Conservation (phyloP, 2,113 vertebrate genomes). For the Capricornis sumatraensis region DNA sequence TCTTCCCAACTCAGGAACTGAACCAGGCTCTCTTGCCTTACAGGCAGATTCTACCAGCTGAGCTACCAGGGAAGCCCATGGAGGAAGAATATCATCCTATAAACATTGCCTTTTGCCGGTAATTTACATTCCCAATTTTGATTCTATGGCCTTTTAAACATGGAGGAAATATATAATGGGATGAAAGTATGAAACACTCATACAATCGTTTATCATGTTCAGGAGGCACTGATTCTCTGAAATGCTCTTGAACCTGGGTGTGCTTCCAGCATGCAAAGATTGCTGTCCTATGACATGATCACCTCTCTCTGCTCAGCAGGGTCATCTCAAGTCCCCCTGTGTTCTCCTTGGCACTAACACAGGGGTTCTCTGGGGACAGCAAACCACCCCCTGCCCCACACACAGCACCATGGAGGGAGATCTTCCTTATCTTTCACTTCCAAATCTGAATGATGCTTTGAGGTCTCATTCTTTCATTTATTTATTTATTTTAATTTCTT, state of each 20-base stretch:
- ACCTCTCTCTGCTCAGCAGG: background rate
- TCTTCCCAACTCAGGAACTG: background rate
- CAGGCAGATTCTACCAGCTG: background rate
- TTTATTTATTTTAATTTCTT: background rate
- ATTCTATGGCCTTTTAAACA: background rate
- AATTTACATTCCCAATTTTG: constrained; percentile 18
- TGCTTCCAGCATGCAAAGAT: background rate
- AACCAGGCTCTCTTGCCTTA: background rate
- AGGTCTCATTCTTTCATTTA: background rate
- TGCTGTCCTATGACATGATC: background rate
- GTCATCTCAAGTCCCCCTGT: background rate
- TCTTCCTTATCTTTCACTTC: background rate
- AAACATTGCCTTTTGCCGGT: background rate
- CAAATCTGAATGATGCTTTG: background rate
- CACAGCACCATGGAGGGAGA: background rate
- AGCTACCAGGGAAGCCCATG: background rate
- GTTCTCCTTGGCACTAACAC: background rate
- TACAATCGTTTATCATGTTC: background rate
- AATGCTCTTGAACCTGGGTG: background rate
- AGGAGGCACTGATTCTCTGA: constrained; percentile 10
- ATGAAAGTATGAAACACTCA: background rate
- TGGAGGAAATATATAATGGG: background rate
- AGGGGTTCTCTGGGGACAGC: background rate
- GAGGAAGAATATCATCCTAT: background rate
- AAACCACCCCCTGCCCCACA: background rate